These are phyloP conservation scores for Mactra quadrangularis DNA, from an alignment of 1,140 invertebrate species.

Conservation along the genomic window DNA sequence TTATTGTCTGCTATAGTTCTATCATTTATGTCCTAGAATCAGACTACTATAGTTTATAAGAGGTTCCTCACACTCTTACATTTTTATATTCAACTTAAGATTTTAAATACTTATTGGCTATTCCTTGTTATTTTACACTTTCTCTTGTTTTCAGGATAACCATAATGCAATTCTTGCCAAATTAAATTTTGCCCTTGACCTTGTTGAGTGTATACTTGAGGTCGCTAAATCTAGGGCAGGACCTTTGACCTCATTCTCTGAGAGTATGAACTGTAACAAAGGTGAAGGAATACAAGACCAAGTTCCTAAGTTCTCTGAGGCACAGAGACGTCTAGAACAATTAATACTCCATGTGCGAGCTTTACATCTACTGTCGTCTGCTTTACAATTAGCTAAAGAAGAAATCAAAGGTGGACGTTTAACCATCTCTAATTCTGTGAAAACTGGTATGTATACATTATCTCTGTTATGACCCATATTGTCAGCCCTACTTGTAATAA, in stretches of 20 bases:
- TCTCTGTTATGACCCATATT: slow-evolving; percentile 92
- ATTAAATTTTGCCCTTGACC: slow-evolving; percentile 94
- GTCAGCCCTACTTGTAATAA: too few relatives aligned
- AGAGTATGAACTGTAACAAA: slow-evolving; percentile 73
- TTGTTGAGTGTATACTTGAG: slow-evolving; percentile 95
- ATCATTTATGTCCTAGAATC: too few relatives aligned
- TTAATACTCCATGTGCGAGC: slow-evolving; percentile 95
- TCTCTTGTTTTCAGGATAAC: slow-evolving; percentile 88
- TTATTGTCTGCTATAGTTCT: too few relatives aligned
- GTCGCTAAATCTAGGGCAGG: slow-evolving; percentile 91
- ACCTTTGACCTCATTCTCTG: slow-evolving; percentile 84
- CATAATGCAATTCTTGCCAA: slow-evolving; percentile 97
- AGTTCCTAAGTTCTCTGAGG: slow-evolving; percentile 46
- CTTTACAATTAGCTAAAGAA: slow-evolving; percentile 94
- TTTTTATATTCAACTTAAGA: too few relatives aligned
- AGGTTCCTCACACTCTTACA: too few relatives aligned
- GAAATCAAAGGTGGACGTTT: slow-evolving; percentile 93
- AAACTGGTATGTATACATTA: slow-evolving; percentile 88
- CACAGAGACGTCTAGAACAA: slow-evolving; percentile 90
- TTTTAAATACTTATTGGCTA: too few relatives aligned
- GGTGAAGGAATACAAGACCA: slow-evolving; percentile 66
- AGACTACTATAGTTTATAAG: too few relatives aligned
- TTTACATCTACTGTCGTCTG: slow-evolving; percentile 95
- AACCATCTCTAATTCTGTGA: slow-evolving; percentile 95
- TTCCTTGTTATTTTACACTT: too few relatives aligned